Evolutionary conservation across 2,113 vertebrate genomes (phyloP).

Genomic region (Pelvicachromis taeniatus): DNA sequence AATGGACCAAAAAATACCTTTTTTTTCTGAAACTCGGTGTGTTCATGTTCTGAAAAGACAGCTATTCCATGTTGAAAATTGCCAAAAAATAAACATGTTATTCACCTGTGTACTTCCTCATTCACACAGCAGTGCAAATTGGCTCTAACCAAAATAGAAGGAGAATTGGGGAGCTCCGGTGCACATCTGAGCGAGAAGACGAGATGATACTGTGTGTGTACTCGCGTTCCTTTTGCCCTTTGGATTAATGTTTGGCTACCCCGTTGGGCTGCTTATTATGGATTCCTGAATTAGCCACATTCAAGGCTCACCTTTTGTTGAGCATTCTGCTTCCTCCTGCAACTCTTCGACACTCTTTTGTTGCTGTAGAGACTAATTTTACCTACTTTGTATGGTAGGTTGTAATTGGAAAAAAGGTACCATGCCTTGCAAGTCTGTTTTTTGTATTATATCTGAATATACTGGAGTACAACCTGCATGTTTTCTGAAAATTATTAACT

Average conservation of each 20-base stretch:
- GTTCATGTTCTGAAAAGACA: neutral
- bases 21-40: neutral
- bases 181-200: neutral
- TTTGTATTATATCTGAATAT: neutral
- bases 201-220: neutral
- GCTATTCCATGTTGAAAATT: neutral
- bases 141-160: neutral
- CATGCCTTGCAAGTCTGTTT: neutral
- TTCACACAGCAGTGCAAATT: neutral
- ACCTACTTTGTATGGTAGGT: neutral
- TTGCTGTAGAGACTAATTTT: neutral
- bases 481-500: neutral
- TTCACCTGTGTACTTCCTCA: neutral
- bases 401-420: neutral
- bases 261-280: neutral
- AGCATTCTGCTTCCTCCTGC: neutral
- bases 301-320: neutral
- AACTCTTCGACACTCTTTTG: neutral
- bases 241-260: neutral
- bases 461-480: neutral
- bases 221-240: neutral
- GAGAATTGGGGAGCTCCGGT: neutral
- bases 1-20: fast-evolving
- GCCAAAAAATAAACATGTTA: neutral
- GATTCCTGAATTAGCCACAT: neutral